phyloP scores from a whole-genome alignment of 2,113 vertebrate genomes.

The Cathartes aura region DNA sequence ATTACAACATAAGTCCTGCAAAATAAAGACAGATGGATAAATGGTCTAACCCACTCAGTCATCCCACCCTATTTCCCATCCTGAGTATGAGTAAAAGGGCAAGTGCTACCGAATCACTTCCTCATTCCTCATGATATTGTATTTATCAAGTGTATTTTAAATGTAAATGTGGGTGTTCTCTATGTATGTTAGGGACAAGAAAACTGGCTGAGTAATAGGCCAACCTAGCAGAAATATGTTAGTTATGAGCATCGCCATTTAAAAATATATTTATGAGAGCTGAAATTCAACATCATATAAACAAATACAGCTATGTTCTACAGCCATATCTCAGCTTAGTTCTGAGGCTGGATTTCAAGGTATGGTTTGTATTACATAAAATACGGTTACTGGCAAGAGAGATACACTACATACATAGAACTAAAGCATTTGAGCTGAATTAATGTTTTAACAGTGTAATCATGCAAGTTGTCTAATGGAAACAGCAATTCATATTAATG shows the following conservation, averaged over 20 bases:
- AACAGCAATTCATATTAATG: neutral
- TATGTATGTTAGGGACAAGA: neutral
- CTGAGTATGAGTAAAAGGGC: slow-evolving; percentile 17
- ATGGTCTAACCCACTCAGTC: slow-evolving; percentile 17
- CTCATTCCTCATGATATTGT: neutral
- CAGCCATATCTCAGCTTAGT: slow-evolving; percentile 35
- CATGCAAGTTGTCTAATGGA: neutral
- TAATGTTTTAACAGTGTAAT: neutral
- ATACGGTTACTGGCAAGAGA: neutral
- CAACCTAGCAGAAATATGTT: neutral
- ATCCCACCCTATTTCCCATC: slow-evolving; percentile 4
- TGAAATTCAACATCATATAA: slow-evolving; percentile 4
- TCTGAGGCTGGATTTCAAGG: neutral
- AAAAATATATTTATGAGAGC: slow-evolving; percentile 5
- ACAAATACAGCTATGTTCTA: neutral
- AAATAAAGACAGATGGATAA: slow-evolving; percentile 54
- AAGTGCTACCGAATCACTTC: neutral
- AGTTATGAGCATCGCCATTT: neutral
- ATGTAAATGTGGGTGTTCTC: neutral
- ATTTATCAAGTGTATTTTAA: slow-evolving; percentile 34
- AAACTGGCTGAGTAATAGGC: slow-evolving; percentile 35
- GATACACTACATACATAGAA: neutral
- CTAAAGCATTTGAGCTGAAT: neutral
- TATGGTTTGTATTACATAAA: neutral
- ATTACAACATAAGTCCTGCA: neutral